Conservation (phyloP, 2,113 vertebrate species). For the Actenoides hombroni region DNA sequence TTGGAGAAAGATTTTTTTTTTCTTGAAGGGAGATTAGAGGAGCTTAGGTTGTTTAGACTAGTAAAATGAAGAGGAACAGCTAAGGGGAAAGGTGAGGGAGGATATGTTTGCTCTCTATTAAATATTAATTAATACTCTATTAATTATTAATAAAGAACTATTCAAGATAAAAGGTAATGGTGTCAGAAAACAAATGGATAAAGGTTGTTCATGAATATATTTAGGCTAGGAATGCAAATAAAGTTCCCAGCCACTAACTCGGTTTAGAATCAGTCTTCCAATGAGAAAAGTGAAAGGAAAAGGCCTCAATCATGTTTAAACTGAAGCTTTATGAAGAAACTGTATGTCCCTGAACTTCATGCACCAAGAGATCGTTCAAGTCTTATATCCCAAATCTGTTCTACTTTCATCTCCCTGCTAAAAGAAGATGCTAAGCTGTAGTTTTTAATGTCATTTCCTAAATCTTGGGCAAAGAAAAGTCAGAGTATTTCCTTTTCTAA, state of each 20-base stretch:
- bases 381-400: not conserved
- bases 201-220: constrained; percentile 11
- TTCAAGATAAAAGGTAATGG: constrained; percentile 54
- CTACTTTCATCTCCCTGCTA: not conserved
- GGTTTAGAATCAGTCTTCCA: not conserved
- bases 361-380: not conserved
- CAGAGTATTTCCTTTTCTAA: not conserved
- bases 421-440: not conserved
- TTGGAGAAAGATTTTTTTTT: not conserved
- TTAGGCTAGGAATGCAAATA: constrained; percentile 14
- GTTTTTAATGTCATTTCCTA: not conserved
- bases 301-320: not conserved
- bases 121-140: constrained; percentile 50
- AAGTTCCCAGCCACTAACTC: not conserved
- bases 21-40: not conserved
- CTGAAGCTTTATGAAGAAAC: not conserved
- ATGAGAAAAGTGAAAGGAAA: not conserved
- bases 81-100: constrained; percentile 37
- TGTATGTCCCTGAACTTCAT: not conserved
- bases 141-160: constrained; percentile 49
- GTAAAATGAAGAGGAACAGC: constrained; percentile 23
- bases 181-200: constrained; percentile 56
- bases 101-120: constrained; percentile 50
- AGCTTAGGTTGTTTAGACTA: constrained; percentile 33
- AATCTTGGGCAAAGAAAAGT: not conserved